phyloP scores from a whole-genome alignment of 2,888 invertebrate genomes.

The Lagria hirta region DNA sequence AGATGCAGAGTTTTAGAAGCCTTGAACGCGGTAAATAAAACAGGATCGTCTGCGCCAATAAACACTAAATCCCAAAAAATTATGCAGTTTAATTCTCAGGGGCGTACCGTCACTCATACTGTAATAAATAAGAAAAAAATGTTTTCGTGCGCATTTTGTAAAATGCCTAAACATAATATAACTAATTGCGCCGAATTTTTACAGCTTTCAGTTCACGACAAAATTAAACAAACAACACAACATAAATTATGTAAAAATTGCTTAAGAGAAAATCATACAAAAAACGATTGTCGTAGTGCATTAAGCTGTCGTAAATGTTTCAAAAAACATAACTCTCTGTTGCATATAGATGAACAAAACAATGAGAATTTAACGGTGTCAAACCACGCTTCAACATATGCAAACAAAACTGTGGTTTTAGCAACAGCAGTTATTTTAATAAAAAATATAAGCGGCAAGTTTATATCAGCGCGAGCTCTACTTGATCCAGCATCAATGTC shows the following conservation, averaged over 20 bases:
- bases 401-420: too few species aligned
- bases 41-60: too few species aligned
- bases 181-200: slow-evolving; percentile 17
- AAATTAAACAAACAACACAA: slow-evolving; percentile 14
- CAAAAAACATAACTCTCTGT: not conserved
- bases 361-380: not conserved
- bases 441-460: not conserved
- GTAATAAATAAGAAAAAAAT: too few species aligned
- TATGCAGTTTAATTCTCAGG: not conserved
- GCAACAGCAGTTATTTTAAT: too few species aligned
- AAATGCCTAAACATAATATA: slow-evolving; percentile 15
- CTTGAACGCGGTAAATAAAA: too few species aligned
- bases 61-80: too few species aligned
- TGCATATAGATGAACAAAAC: too few species aligned
- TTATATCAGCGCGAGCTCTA: slow-evolving; percentile 1
- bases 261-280: slow-evolving; percentile 3
- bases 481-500: too few species aligned
- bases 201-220: slow-evolving; percentile 4
- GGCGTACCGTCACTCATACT: too few species aligned
- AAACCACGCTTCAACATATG: not conserved
- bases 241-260: slow-evolving; percentile 20
- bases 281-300: too few species aligned
- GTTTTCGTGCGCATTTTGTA: slow-evolving; percentile 1
- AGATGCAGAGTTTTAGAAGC: too few species aligned
- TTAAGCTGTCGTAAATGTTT: not conserved